Conservation (phyloP, 2,888 invertebrate genomes). For the Macrosiphum euphorbiae region DNA sequence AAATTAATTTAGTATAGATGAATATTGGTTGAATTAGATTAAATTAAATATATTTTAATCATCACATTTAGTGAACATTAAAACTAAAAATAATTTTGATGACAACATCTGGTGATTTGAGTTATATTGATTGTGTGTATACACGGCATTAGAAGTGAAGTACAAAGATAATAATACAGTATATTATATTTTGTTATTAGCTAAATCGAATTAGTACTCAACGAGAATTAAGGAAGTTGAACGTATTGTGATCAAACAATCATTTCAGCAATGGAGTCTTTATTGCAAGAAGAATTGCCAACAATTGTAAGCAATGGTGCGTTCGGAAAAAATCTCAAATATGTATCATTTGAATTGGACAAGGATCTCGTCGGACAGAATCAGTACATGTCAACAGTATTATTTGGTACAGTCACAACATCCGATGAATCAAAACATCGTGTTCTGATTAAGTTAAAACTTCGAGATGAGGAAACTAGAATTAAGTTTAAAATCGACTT, state of each 20-base stretch:
- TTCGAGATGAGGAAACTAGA: background rate
- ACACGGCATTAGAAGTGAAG: background rate
- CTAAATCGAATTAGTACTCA: background rate
- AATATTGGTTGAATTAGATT: background rate
- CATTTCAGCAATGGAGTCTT: background rate
- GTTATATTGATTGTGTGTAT: background rate
- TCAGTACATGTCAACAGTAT: background rate
- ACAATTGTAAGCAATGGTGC: background rate
- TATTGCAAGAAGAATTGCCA: background rate
- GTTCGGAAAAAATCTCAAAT: conserved; percentile 14
- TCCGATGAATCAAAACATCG: background rate
- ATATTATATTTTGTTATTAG: background rate
- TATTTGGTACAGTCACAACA: background rate
- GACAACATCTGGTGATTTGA: too few species aligned
- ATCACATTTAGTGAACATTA: background rate
- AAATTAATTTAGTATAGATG: background rate
- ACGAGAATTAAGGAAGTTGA: background rate
- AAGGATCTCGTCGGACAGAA: background rate
- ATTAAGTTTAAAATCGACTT: conserved; percentile 34
- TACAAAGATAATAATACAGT: background rate
- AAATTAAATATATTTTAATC: background rate
- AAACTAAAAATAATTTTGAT: background rate
- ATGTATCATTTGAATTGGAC: background rate
- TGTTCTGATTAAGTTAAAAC: conserved; percentile 28
- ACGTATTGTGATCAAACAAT: background rate